These are phyloP conservation scores for Beris chalybata DNA, from an alignment of 2,888 invertebrate species.

Conservation along the genomic window DNA sequence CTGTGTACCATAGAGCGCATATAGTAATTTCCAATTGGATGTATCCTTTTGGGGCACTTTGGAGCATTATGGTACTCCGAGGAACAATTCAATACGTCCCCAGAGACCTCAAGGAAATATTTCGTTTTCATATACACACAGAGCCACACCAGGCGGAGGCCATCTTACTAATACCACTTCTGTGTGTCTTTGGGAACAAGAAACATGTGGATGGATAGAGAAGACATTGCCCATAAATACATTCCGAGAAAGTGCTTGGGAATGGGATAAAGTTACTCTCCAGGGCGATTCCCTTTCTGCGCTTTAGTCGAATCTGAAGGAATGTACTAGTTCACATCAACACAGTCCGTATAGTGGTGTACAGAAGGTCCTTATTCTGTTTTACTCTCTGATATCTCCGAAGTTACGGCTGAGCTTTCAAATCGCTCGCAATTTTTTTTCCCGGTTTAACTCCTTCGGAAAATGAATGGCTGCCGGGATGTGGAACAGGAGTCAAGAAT, in stretches of 20 bases:
- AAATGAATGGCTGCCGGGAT: constrained; percentile 31
- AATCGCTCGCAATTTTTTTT: constrained; percentile 6
- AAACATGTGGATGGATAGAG: constrained; percentile 30
- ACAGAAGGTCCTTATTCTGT: constrained; percentile 1
- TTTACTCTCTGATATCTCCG: constrained; percentile 12
- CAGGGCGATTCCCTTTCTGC: constrained; percentile 36
- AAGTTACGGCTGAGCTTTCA: constrained; percentile 30
- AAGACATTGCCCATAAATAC: constrained; percentile 37
- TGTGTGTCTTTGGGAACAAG: constrained; percentile 23
- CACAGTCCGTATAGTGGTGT: too few species aligned
- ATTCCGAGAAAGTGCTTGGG: constrained; percentile 35
- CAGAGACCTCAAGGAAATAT: constrained; percentile 42
- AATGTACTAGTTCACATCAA: too few species aligned
- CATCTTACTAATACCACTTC: constrained; percentile 25
- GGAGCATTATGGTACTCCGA: constrained; percentile 55
- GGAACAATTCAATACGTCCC: constrained; percentile 55
- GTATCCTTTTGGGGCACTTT: constrained; percentile 53
- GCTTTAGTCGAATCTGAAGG: not conserved
- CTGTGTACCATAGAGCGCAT: constrained; percentile 35
- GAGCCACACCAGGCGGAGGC: constrained; percentile 17
- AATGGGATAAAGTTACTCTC: constrained; percentile 37
- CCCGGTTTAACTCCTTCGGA: constrained; percentile 12
- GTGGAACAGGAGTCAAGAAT: constrained; percentile 18
- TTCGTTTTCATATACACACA: constrained; percentile 38
- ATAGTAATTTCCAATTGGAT: constrained; percentile 52